Conservation (phyloP, 2,888 invertebrate genomes). For the Cephus sareptanus region DNA sequence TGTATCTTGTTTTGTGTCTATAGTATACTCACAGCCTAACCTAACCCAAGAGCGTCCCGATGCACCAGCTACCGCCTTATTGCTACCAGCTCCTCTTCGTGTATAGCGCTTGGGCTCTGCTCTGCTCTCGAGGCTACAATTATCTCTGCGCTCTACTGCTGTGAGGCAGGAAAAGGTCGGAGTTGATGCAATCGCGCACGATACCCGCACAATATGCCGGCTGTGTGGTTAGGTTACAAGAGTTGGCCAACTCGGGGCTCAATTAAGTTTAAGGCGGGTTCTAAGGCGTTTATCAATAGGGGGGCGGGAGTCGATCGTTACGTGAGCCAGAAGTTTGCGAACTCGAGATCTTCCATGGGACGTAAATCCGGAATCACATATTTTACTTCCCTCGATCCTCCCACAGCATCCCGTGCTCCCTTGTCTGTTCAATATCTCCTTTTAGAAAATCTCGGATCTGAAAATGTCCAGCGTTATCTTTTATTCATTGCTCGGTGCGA, state of each 20-base stretch:
- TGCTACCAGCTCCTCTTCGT: background rate
- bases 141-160: conserved; percentile 23
- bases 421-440: background rate
- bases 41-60: background rate
- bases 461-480: background rate
- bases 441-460: background rate
- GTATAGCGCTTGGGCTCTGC: background rate
- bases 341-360: background rate
- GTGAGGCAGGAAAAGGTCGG: conserved; percentile 30
- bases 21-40: background rate
- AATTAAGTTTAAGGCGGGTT: conserved; percentile 27
- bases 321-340: background rate
- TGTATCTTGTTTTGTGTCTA: background rate
- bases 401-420: background rate
- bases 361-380: background rate
- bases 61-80: background rate
- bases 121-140: conserved; percentile 19
- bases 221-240: conserved; percentile 18
- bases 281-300: conserved; percentile 12
- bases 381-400: background rate
- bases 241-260: conserved; percentile 28
- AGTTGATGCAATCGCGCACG: conserved; percentile 23
- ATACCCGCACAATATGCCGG: conserved; percentile 12
- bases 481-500: background rate
- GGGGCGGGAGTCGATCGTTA: background rate